Evolutionary conservation across 2,888 invertebrate species (phyloP).

Genomic region (Kuschelorhynchus macadamiae): DNA sequence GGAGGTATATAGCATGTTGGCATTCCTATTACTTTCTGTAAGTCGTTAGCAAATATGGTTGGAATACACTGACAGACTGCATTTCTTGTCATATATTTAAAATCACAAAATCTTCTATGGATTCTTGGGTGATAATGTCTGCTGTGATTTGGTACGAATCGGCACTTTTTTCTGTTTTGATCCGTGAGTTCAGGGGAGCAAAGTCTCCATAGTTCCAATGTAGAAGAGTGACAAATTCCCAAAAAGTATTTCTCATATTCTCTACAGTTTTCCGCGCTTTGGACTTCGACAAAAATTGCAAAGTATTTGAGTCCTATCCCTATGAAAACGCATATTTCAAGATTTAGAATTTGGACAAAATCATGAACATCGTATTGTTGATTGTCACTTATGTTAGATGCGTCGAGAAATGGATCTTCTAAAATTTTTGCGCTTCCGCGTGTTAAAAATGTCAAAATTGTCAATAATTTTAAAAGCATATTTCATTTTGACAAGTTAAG

Average conservation of each 20-base stretch:
- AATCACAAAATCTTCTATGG: conserved; percentile 68
- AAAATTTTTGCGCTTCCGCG: conserved; percentile 15
- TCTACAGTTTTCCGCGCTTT: conserved; percentile 9
- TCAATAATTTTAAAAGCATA: conserved; percentile 38
- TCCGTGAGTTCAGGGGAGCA: conserved; percentile 64
- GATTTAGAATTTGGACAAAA: conserved; percentile 66
- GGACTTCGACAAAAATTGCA: conserved; percentile 65
- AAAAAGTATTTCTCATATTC: conserved; percentile 63
- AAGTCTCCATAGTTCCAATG: conserved; percentile 66
- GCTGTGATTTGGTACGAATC: conserved; percentile 60
- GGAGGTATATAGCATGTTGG: conserved; percentile 68
- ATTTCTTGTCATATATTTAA: conserved; percentile 62
- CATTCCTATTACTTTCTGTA: conserved; percentile 66
- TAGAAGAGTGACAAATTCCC: conserved; percentile 66
- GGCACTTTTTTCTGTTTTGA: conserved; percentile 63
- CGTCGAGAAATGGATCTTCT: conserved; percentile 9
- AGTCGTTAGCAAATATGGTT: conserved; percentile 60
- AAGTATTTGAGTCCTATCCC: conserved; percentile 69
- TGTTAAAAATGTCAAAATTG: conserved; percentile 31
- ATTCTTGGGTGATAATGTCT: conserved; percentile 59
- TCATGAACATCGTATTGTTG: conserved; percentile 64
- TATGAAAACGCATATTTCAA: conserved; percentile 69
- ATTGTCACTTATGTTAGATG: conserved; percentile 52
- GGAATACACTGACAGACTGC: conserved; percentile 54
- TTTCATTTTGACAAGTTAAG: conserved; percentile 20